Evolutionary conservation across 2,113 vertebrate species (phyloP).

Genomic region (Rhinolophus ferrumequinum): DNA sequence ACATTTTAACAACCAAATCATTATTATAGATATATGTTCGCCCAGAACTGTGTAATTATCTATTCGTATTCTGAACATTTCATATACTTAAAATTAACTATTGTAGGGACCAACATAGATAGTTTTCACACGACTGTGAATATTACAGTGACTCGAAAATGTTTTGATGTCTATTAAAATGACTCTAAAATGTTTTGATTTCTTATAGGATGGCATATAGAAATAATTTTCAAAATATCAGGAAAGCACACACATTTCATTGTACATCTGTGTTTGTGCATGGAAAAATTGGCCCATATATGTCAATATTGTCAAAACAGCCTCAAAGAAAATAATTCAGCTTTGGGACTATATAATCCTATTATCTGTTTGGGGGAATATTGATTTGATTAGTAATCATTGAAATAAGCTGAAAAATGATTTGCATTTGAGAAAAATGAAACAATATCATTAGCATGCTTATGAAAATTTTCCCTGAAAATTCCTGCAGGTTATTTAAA

Average conservation of each 20-base stretch:
- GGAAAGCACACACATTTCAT: constrained; percentile 84
- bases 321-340: constrained; percentile 60
- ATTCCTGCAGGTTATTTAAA: constrained; percentile 48
- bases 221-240: constrained; percentile 62
- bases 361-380: constrained; percentile 50
- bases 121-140: constrained; percentile 20
- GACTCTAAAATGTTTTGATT: constrained; percentile 43
- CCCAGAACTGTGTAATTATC: constrained; percentile 19
- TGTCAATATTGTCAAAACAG: constrained; percentile 57
- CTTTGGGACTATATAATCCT: constrained; percentile 55
- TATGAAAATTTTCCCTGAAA: constrained; percentile 44
- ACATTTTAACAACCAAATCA: constrained; percentile 22
- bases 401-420: constrained; percentile 1
- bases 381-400: constrained; percentile 20
- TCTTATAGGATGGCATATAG: background rate
- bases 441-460: constrained; percentile 46
- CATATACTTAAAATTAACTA: constrained; percentile 48
- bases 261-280: constrained; percentile 82
- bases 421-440: constrained; percentile 54
- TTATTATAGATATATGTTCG: constrained; percentile 26
- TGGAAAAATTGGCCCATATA: constrained; percentile 57
- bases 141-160: constrained; percentile 44
- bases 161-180: constrained; percentile 42
- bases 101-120: background rate
- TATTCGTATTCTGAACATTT: constrained; percentile 48